These are phyloP conservation scores for Aproaerema taeniolella DNA, from an alignment of 2,888 invertebrate genomes.

Conservation along the genomic window DNA sequence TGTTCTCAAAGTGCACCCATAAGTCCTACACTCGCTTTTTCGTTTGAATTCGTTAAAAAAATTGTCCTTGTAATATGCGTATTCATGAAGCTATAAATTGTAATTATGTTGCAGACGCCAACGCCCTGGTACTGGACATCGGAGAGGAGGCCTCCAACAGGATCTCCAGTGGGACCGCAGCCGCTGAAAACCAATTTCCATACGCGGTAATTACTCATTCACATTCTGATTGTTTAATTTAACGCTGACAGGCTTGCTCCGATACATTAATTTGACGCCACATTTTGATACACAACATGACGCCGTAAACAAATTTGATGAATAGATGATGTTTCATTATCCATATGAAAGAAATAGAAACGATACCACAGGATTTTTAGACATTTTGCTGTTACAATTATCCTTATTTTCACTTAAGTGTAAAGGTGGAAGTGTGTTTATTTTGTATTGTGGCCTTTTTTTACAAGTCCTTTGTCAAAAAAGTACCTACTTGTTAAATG, in stretches of 20 bases:
- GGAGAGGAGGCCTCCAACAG: conserved; percentile 15
- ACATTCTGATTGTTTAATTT: conserved; percentile 4
- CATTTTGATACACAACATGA: background rate
- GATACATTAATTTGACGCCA: background rate
- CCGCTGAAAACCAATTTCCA: conserved; percentile 25
- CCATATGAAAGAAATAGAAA: background rate
- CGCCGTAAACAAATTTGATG: background rate
- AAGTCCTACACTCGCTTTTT: no score
- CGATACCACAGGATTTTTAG: background rate
- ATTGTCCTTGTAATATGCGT: no score
- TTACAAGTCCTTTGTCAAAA: no score
- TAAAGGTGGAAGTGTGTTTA: no score
- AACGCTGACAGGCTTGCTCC: background rate
- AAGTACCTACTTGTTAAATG: no score
- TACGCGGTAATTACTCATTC: conserved; percentile 24
- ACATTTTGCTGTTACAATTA: background rate
- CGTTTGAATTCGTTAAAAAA: no score
- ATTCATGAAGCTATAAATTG: no score
- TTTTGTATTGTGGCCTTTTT: no score
- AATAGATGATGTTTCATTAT: background rate
- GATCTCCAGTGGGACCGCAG: conserved; percentile 25
- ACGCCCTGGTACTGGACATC: conserved; percentile 8
- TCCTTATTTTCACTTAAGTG: background rate
- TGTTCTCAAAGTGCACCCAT: no score
- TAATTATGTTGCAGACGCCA: conserved; percentile 12